phyloP scores from a whole-genome alignment of 1,140 invertebrate genomes.

The Megathymus violae region DNA sequence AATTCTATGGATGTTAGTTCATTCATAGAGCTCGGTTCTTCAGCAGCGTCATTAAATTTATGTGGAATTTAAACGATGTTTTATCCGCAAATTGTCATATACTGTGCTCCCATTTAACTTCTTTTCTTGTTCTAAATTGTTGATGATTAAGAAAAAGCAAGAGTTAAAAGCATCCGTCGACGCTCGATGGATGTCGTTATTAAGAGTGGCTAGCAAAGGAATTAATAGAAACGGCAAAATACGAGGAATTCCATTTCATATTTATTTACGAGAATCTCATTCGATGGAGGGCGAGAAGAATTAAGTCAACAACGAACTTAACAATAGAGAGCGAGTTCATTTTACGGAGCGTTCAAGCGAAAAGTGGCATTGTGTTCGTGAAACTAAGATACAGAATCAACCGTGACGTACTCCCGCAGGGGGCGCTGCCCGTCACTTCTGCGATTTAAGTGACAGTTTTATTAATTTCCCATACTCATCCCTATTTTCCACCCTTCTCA shows the following conservation, averaged over 20 bases:
- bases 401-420: slow-evolving; percentile 42
- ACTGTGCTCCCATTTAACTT: slow-evolving; percentile 34
- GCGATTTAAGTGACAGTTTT: slow-evolving; percentile 89
- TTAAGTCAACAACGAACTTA: slow-evolving; percentile 77
- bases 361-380: slow-evolving; percentile 44
- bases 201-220: slow-evolving; percentile 41
- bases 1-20: slow-evolving; percentile 79
- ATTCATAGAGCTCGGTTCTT: slow-evolving; percentile 55
- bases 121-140: slow-evolving; percentile 33
- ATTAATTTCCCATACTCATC: slow-evolving; percentile 87
- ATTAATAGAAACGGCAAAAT: slow-evolving; percentile 48
- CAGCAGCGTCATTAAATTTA: slow-evolving; percentile 66
- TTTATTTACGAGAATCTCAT: slow-evolving; percentile 74
- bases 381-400: slow-evolving; percentile 50
- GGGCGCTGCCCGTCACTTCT: slow-evolving; percentile 73
- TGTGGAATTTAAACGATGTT: slow-evolving; percentile 50
- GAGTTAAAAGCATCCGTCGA: slow-evolving; percentile 22
- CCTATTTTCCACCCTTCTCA: slow-evolving; percentile 75
- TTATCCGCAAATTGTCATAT: slow-evolving; percentile 49
- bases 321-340: slow-evolving; percentile 66
- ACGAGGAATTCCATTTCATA: slow-evolving; percentile 62
- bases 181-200: slow-evolving; percentile 38
- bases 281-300: slow-evolving; percentile 66
- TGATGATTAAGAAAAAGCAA: slow-evolving; percentile 20
- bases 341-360: slow-evolving; percentile 37